Percentiles rank a stretch among this genome's conserved stretches.
Conservation (phyloP, 2,888 invertebrate genomes). For the Pachliopta kotzebuea region DNA sequence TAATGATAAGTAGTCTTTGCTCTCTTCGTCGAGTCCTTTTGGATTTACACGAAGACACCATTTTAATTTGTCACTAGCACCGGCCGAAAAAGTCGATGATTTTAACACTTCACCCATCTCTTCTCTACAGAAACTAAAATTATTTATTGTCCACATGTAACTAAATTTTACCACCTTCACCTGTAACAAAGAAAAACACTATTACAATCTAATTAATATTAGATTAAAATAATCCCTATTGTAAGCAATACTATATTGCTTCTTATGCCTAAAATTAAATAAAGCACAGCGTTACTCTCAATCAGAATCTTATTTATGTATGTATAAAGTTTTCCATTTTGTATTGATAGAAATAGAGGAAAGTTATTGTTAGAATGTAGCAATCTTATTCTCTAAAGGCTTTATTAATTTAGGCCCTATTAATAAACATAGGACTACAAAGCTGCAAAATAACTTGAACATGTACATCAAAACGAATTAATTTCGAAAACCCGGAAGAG, state of each 20-base stretch:
- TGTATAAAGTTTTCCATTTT: too few species aligned
- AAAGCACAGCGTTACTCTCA: too few species aligned
- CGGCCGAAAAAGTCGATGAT: constrained; percentile 99
- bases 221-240: not conserved
- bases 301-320: too few species aligned
- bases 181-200: constrained; percentile 81
- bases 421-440: not conserved
- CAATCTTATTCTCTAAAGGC: too few species aligned
- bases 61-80: constrained; percentile 99
- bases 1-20: constrained; percentile 99
- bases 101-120: constrained; percentile 99
- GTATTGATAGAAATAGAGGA: too few species aligned
- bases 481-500: not conserved
- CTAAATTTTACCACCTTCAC: constrained; percentile 99
- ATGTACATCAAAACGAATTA: not conserved
- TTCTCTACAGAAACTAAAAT: constrained; percentile 99
- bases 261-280: too few species aligned
- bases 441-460: not conserved
- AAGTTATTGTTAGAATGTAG: too few species aligned
- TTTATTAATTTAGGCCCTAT: too few species aligned
- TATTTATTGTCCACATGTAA: constrained; percentile 99
- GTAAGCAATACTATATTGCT: too few species aligned
- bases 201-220: constrained; percentile 24
- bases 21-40: constrained; percentile 99
- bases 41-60: constrained; percentile 99